Base-by-base conservation (phyloP, 2,888 invertebrate species). In the Andrena trimmerana region DNA sequence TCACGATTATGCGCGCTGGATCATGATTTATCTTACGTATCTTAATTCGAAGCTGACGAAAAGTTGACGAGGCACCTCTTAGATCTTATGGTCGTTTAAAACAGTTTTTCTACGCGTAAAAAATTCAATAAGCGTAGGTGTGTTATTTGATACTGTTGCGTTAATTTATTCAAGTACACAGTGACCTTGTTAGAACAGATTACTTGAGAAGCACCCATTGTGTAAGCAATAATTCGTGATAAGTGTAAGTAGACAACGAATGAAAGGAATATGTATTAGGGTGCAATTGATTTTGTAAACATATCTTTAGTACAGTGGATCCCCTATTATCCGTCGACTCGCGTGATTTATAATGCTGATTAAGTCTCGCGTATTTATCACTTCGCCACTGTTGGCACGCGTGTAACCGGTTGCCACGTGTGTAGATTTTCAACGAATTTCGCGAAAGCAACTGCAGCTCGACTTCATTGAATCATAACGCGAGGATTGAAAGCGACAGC, bases 311-410 rank as follows among this genome's bases (percentile, higher is more conserved):
- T 20, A 36, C 48, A 62, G 57, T 36, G 52, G 36, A 76, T 72
- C 60, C 75, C 57, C 71, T 60, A 60, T 79, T 24, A 33, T 57
- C 60, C 42, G 79, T 60, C 79, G 65, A 57, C 59, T 65, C 48
- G 29, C 10, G 20, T 84, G 83, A 84, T 84, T 83, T 84, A 84
- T 79, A 69, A 84, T 74, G 48, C 79, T 79, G 84, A 83, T 84
- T 84, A 79, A 79, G 63, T 75, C 78, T 70, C 52, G 70, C 79
- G 72, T 76, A 73, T 84, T 84, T 79, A 83, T 84, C 79, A 83
- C 79, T 83, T 74, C 50, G 84, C 62, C 72, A 79, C 70, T 75
- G 70, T 65, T 67, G 75, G 84, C 83, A 83, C 84, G 84, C 52
- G 84, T 79, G 72, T 31, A 84, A 84, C 84, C 84, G 84, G 84